Percentiles rank a stretch among this genome's conserved stretches.
Conservation (phyloP, 2,797 vertebrate genomes). For the Acanthurus lineatus region DNA sequence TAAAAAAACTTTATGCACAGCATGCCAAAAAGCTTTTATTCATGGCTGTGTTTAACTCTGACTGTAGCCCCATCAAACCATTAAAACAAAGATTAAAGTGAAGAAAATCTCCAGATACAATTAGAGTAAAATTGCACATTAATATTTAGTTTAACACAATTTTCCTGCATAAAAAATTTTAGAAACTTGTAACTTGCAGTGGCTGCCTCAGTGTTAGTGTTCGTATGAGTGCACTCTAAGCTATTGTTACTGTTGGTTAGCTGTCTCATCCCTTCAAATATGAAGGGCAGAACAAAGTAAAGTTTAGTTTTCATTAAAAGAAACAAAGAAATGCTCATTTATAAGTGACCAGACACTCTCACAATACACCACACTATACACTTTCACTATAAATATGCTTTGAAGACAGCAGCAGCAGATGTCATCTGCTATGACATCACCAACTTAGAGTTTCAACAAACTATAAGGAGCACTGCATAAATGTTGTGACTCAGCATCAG, state of each 20-base stretch:
- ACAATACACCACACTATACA: neutral
- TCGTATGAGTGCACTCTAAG: no score
- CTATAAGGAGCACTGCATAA: neutral
- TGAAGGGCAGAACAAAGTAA: neutral
- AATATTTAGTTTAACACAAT: no score
- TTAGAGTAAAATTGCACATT: no score
- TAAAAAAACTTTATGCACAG: neutral
- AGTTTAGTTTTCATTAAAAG: neutral
- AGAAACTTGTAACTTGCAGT: no score
- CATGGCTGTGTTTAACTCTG: neutral
- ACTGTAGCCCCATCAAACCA: neutral
- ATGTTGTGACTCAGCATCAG: neutral
- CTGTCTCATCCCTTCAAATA: neutral
- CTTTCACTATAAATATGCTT: neutral
- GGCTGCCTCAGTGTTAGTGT: no score
- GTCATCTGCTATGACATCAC: neutral
- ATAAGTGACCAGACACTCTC: constrained; percentile 7
- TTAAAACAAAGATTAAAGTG: neutral
- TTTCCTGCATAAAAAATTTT: no score
- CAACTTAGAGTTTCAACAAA: neutral
- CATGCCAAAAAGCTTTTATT: neutral
- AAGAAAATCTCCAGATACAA: no score
- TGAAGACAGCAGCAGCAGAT: neutral
- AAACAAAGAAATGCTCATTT: neutral
- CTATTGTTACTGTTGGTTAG: no score